These are phyloP conservation scores for Druceiella hillmani DNA, from an alignment of 2,888 invertebrate genomes.

Conservation along the genomic window DNA sequence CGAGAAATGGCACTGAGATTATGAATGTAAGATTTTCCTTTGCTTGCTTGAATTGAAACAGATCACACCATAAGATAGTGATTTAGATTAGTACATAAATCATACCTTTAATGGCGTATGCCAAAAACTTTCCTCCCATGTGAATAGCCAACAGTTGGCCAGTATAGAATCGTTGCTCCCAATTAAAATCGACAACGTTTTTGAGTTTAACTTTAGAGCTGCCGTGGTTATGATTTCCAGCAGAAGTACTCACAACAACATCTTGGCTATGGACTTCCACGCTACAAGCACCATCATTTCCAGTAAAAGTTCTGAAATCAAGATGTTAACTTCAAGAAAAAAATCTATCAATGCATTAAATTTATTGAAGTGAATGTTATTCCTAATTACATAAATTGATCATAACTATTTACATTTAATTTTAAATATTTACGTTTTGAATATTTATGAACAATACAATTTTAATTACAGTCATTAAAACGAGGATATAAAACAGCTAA, in stretches of 20 bases:
- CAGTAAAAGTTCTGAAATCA: slow-evolving; percentile 49
- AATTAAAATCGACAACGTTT: slow-evolving; percentile 87
- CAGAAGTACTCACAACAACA: slow-evolving; percentile 64
- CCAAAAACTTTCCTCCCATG: slow-evolving; percentile 77
- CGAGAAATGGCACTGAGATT: no score
- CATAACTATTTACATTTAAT: no score
- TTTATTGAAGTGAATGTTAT: no score
- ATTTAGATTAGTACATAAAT: slow-evolving; percentile 5
- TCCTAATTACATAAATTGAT: no score
- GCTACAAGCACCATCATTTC: slow-evolving; percentile 54
- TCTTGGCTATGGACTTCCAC: slow-evolving; percentile 54
- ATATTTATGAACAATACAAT: no score
- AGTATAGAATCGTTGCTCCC: slow-evolving; percentile 84
- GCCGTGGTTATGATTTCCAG: slow-evolving; percentile 71
- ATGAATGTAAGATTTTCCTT: no score
- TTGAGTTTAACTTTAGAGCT: slow-evolving; percentile 87
- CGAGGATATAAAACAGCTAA: no score
- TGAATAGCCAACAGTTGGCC: slow-evolving; percentile 89
- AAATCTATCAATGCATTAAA: no score
- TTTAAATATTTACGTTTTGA: no score
- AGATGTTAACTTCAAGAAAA: no score
- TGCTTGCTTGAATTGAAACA: not conserved
- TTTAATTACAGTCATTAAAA: no score
- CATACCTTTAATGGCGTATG: slow-evolving; percentile 86
- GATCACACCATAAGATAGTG: not conserved